These are phyloP conservation scores for Drosophila navojoa DNA, from an alignment of 1,140 invertebrate genomes.

Conservation along the genomic window DNA sequence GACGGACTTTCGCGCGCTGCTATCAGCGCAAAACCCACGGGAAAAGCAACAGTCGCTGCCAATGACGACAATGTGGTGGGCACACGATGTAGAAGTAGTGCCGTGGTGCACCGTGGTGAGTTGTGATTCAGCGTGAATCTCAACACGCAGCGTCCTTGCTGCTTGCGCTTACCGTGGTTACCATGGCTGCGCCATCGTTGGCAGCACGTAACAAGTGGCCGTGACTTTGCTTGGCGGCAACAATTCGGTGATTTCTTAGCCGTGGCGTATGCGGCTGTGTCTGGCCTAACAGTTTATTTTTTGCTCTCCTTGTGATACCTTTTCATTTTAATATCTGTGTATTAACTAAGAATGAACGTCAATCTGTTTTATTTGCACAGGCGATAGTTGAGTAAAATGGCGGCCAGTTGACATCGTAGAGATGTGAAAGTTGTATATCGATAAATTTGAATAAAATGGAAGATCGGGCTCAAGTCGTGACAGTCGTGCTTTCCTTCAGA, in stretches of 20 bases:
- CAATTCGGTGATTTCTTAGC: slow-evolving; percentile 32
- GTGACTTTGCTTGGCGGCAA: slow-evolving; percentile 37
- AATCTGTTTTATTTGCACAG: too few relatives aligned
- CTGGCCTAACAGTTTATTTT: too few relatives aligned
- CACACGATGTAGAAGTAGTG: not conserved
- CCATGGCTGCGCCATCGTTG: not conserved
- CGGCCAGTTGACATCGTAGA: too few relatives aligned
- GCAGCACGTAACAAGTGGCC: slow-evolving; percentile 66
- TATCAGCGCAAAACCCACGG: slow-evolving; percentile 66
- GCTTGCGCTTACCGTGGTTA: not conserved
- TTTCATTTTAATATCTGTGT: too few relatives aligned
- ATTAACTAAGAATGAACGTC: too few relatives aligned
- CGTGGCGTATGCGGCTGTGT: not conserved
- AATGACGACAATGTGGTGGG: slow-evolving; percentile 62
- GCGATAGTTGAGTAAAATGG: too few relatives aligned
- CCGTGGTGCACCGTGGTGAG: slow-evolving; percentile 48
- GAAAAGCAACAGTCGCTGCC: slow-evolving; percentile 29
- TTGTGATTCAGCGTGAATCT: slow-evolving; percentile 21
- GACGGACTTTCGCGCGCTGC: slow-evolving; percentile 55
- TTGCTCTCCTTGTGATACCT: too few relatives aligned
- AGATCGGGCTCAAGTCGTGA: too few relatives aligned
- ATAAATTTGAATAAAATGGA: too few relatives aligned
- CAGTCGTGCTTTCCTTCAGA: too few relatives aligned
- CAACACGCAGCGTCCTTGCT: slow-evolving; percentile 41
- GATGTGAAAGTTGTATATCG: too few relatives aligned